Percentiles rank a stretch among this genome's conserved stretches.
Evolutionary conservation across 2,888 invertebrate species (phyloP).

Genomic region (Acleris laterana): DNA sequence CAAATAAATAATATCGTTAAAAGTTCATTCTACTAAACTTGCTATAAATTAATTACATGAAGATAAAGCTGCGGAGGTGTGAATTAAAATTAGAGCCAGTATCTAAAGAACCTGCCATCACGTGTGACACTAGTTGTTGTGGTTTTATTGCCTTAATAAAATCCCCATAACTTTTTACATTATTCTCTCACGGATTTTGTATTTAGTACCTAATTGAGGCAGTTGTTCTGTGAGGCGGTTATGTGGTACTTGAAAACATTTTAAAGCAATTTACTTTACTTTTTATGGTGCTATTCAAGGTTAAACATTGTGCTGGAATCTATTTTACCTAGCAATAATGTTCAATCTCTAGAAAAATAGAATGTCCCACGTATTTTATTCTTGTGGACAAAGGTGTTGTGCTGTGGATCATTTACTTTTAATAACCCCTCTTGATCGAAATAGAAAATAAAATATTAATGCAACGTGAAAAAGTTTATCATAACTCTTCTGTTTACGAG

Average conservation of each 20-base stretch:
- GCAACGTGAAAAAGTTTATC: slow-evolving; percentile 45
- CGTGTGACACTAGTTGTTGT: slow-evolving; percentile 60
- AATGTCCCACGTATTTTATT: not conserved
- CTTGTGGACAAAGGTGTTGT: not conserved
- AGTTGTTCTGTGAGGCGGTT: slow-evolving; percentile 69
- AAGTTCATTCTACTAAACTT: slow-evolving; percentile 45
- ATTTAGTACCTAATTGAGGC: slow-evolving; percentile 66
- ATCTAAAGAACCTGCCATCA: slow-evolving; percentile 47
- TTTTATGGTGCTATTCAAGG: too few species aligned
- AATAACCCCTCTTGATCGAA: slow-evolving; percentile 14
- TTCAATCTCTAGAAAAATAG: too few species aligned
- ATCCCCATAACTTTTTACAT: slow-evolving; percentile 66
- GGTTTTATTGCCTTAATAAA: slow-evolving; percentile 70
- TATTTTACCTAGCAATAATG: too few species aligned
- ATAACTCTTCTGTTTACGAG: slow-evolving; percentile 49
- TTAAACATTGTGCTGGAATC: too few species aligned
- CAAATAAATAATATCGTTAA: slow-evolving; percentile 38
- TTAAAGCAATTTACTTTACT: slow-evolving; percentile 46
- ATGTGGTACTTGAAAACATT: slow-evolving; percentile 60
- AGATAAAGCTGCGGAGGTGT: slow-evolving; percentile 43
- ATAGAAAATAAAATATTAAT: slow-evolving; percentile 32
- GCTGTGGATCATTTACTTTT: not conserved
- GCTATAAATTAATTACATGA: slow-evolving; percentile 46
- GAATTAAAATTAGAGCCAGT: slow-evolving; percentile 48
- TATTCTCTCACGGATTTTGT: slow-evolving; percentile 74